Conservation (phyloP, 2,113 vertebrate genomes). For the Scophthalmus maximus region DNA sequence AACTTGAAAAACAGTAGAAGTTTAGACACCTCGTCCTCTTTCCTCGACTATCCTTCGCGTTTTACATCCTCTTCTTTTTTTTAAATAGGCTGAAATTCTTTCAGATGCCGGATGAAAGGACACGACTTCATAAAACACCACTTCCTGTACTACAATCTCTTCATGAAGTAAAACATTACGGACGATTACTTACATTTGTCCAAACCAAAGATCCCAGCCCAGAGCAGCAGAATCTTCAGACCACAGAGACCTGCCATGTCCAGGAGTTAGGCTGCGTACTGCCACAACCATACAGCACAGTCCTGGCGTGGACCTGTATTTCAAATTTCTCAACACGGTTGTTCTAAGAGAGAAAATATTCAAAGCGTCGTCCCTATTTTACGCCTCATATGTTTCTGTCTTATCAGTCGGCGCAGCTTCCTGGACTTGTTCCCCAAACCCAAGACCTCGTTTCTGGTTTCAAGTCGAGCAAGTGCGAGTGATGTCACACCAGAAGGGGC, state of each 20-base stretch:
- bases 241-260: conserved; percentile 88
- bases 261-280: conserved; percentile 78
- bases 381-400: conserved; percentile 76
- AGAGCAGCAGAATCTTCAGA: conserved; percentile 83
- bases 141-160: background rate
- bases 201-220: conserved; percentile 74
- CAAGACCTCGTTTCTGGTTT: conserved; percentile 79
- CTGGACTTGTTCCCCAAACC: conserved; percentile 83
- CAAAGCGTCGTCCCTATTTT: conserved; percentile 37
- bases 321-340: conserved; percentile 27
- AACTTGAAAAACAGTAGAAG: conserved; percentile 24
- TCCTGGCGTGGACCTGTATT: conserved; percentile 76
- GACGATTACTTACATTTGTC: conserved; percentile 76
- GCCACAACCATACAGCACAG: conserved; percentile 82
- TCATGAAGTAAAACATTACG: background rate
- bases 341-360: conserved; percentile 42
- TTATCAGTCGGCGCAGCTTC: conserved; percentile 87
- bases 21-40: conserved; percentile 16
- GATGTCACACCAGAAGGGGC: conserved; percentile 87
- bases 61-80: conserved; percentile 23
- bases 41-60: background rate
- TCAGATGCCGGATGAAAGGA: conserved; percentile 5
- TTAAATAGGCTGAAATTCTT: background rate
- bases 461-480: conserved; percentile 70
- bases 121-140: background rate